Conservation (phyloP, 2,797 vertebrate species). For the Chaenodraco wilsoni region DNA sequence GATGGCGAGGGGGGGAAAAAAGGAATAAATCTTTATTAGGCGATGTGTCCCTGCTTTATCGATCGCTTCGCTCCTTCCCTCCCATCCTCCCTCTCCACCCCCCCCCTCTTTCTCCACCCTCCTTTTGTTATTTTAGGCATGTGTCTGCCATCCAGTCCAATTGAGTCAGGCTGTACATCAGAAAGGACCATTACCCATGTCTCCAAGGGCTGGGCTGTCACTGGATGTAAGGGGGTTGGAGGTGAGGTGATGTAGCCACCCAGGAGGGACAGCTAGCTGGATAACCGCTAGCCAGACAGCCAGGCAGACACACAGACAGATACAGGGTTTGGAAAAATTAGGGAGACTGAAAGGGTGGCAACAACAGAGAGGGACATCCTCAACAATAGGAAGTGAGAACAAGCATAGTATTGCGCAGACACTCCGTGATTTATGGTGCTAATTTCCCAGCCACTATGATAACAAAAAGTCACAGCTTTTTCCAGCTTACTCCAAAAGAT, state of each 20-base stretch:
- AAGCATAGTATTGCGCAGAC: conserved; percentile 7
- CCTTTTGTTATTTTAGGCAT: conserved; percentile 85
- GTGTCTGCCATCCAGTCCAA: conserved; percentile 83
- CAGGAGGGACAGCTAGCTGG: conserved; percentile 69
- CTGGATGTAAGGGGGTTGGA: conserved; percentile 64
- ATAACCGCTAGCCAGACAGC: conserved; percentile 54
- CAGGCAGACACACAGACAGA: conserved; percentile 26
- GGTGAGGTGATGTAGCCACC: conserved; percentile 74
- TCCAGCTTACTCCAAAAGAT: too few relatives aligned
- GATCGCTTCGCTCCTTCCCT: conserved; percentile 74
- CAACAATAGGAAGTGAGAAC: conserved; percentile 37
- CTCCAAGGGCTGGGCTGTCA: conserved; percentile 77
- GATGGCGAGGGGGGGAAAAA: conserved; percentile 54
- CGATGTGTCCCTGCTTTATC: conserved; percentile 84
- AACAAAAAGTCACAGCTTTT: conserved; percentile 2
- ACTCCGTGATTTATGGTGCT: conserved; percentile 18
- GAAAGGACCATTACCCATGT: conserved; percentile 80
- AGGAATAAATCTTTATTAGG: conserved; percentile 85
- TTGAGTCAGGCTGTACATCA: conserved; percentile 82
- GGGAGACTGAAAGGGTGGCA: conserved; percentile 53
- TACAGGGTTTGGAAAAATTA: conserved; percentile 44
- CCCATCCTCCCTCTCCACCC: conserved; percentile 50
- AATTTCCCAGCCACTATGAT: conserved; percentile 21
- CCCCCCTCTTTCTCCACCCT: conserved; percentile 60
- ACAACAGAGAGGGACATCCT: conserved; percentile 29